These are phyloP conservation scores for Penaeus japonicus DNA, from an alignment of 1,140 invertebrate species.

Conservation along the genomic window DNA sequence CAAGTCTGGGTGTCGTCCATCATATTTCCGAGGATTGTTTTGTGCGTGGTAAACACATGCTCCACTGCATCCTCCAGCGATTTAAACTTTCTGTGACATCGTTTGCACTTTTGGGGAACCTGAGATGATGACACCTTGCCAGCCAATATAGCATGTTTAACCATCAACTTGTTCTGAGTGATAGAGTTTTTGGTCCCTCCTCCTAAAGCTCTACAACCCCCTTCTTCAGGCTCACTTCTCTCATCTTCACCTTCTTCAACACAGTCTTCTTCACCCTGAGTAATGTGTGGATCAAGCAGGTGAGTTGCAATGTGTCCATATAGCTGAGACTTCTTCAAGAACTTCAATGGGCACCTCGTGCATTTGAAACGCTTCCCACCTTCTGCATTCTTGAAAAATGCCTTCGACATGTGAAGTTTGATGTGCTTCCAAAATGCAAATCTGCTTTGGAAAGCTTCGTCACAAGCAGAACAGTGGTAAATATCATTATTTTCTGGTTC, in stretches of 20 bases:
- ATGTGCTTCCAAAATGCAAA: slow-evolving; percentile 41
- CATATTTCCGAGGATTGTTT: not conserved
- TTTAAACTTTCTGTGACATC: slow-evolving; percentile 15
- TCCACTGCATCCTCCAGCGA: not conserved
- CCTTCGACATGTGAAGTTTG: slow-evolving; percentile 24
- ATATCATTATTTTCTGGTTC: not conserved
- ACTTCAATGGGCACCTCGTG: slow-evolving; percentile 20
- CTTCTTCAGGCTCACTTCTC: too few relatives aligned
- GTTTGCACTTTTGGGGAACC: not conserved
- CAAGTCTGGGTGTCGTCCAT: slow-evolving; percentile 18
- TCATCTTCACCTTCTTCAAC: not conserved
- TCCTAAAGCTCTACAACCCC: too few relatives aligned
- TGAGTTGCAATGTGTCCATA: slow-evolving; percentile 13
- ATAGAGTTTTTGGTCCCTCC: too few relatives aligned
- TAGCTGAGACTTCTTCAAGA: slow-evolving; percentile 10
- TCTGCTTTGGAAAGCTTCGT: slow-evolving; percentile 27
- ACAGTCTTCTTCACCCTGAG: not conserved
- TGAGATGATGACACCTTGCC: too few relatives aligned
- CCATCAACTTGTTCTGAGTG: too few relatives aligned
- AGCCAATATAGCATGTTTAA: too few relatives aligned
- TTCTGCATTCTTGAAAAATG: slow-evolving; percentile 4
- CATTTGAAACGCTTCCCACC: slow-evolving; percentile 18
- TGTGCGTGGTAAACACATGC: not conserved
- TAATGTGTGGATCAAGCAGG: not conserved
- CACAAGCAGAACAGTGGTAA: slow-evolving; percentile 34